Conservation (phyloP, 1,140 invertebrate species). For the Anagrus nilaparvatae region DNA sequence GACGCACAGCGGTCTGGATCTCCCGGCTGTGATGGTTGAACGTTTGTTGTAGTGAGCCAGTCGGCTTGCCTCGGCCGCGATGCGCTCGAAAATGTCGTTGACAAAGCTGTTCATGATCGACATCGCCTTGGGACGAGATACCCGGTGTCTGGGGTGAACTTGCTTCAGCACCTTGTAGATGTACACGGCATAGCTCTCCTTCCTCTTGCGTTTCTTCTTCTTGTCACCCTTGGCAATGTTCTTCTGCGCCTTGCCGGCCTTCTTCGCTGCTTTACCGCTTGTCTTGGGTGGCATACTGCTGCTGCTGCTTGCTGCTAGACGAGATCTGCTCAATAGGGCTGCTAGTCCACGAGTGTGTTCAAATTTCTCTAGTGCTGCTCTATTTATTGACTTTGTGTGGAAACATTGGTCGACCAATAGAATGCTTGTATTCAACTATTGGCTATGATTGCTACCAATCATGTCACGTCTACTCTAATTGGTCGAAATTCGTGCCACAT, state of each 20-base stretch:
- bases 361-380: no score
- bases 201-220: slow-evolving; percentile 49
- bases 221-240: slow-evolving; percentile 44
- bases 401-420: no score
- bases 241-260: slow-evolving; percentile 46
- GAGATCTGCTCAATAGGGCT: no score
- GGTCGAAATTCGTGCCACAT: no score
- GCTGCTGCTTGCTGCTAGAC: no score
- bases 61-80: slow-evolving; percentile 46
- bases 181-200: slow-evolving; percentile 61
- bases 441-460: no score
- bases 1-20: no score
- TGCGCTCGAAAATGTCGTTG: slow-evolving; percentile 48
- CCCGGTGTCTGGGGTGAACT: slow-evolving; percentile 50
- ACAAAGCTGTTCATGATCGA: slow-evolving; percentile 57
- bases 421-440: no score
- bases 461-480: no score
- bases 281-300: slow-evolving; percentile 43
- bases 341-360: no score
- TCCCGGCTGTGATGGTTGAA: no score
- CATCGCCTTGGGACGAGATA: slow-evolving; percentile 50
- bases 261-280: slow-evolving; percentile 42
- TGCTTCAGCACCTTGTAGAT: slow-evolving; percentile 63
- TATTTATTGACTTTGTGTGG: no score
- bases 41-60: slow-evolving; percentile 49